Evolutionary conservation across 2,113 vertebrate species (phyloP).

Genomic region (Amphiprion percula): DNA sequence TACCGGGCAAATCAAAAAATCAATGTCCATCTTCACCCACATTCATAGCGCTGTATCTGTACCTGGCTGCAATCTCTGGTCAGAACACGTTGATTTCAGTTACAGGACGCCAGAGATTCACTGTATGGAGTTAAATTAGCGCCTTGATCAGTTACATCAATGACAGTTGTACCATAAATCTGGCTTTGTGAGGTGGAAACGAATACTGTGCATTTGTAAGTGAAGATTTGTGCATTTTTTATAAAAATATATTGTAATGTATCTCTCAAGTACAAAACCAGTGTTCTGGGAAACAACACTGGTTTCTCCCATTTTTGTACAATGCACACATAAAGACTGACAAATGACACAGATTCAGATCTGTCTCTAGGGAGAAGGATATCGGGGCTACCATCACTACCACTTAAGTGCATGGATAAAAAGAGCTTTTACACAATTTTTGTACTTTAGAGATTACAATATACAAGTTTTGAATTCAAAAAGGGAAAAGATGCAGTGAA

Average conservation of each 20-base stretch:
- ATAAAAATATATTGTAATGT: no score
- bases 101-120: not conserved
- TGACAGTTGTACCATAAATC: not conserved
- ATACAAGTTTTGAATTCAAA: not conserved
- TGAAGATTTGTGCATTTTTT: not conserved
- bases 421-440: not conserved
- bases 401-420: not conserved
- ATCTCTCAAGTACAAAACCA: not conserved
- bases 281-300: not conserved
- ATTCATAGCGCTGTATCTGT: constrained; percentile 48
- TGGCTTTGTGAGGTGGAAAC: not conserved
- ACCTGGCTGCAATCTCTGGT: not conserved
- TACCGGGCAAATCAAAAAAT: not conserved
- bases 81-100: not conserved
- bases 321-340: not conserved
- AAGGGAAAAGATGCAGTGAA: no score
- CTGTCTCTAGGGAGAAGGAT: no score
- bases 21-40: constrained; percentile 22
- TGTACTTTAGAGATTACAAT: constrained; percentile 1
- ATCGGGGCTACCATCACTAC: no score
- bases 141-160: not conserved
- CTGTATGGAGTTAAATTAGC: constrained; percentile 5
- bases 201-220: not conserved
- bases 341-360: not conserved
- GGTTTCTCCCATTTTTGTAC: no score